Base-by-base conservation (phyloP, 2,888 invertebrate species). In the Nipponacmea schrenckii region DNA sequence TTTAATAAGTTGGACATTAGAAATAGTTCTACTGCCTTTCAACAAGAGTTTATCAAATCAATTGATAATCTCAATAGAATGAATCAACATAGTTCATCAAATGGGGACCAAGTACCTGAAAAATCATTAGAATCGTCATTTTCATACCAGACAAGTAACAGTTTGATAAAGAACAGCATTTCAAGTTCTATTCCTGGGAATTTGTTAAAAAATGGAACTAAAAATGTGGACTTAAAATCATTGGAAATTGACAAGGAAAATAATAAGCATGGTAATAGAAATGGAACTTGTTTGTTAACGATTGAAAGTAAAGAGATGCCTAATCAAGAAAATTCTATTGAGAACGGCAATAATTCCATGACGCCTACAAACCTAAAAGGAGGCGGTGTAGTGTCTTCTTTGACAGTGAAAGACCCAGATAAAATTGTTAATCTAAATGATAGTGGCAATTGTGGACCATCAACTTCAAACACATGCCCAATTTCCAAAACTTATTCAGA, bases 31-130 rank as follows among this genome's bases (percentile, higher is more conserved):
- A 56, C 68, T 17, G 56, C 68, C 20, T 74, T 74, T 62, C 73
- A 70, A 24, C 56, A 62, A 68, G 73, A 74, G 14, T 65, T 74
- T 65, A n/a, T 74, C 24, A 71, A 74, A 67, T 64, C 71, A 7
- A 56, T 74, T 62, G 62, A 20, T 24, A 31, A 46, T 48, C n/a
- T 64, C n/a, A 67, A 62, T 62, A 71, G 56, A 65, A 74, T 74
- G 74, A 74, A 74, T 74, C 69, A 65, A 64, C 71, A 69, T 62
- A 64, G 69, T 24, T 44, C 71, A 27, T 44, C 67, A 56, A 56
- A 48, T 48, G 71, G 56, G 24, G 24, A 65, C 64, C 31, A 69
- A 62, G 17, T 24, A 50, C 63, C 67, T n/a, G 66, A 69, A 71
- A 74, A 69, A 48, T 69, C 64, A 67, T 69, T 69, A 64, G 63